Evolutionary conservation across 1,140 invertebrate genomes (phyloP), one percentile per base, ranked within the genome.

Genomic region (Steinernema khuongi): DNA sequence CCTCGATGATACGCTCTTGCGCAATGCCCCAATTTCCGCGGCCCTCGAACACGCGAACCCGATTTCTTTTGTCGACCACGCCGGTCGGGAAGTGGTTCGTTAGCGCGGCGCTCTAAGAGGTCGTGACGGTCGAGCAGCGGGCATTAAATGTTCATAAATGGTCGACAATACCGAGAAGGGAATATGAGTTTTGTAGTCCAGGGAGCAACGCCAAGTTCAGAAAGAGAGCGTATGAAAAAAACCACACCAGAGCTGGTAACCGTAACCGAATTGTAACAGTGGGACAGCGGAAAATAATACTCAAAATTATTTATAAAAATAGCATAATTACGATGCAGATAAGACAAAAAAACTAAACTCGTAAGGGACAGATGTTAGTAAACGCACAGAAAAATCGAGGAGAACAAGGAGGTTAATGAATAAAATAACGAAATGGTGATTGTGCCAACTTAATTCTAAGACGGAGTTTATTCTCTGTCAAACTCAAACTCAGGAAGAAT

Each of bases 1-100:
- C 19, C 50, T 60, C 50, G 19, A 60, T 60, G 50, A 60, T 60
- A 60, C 50, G n/a, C n/a, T 60, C 50, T 60, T 60, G 50, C 50
- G 50, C 50, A 60, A 60, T 60, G 50, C 50, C 50, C 14, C 26
- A 60, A 60, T 60, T 60, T 60, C 50, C 50, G 7, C 19, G 7
- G 50, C 50, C 50, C n/a, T 41, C n/a, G 50, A 22, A 60, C 50
- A 60, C 50, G 50, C 50, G 26, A 60, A 26, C 50, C 50, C 50
- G 50, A 60, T 60, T 60, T 60, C 7, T 60, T 60, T 60, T n/a
- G n/a, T n/a, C n/a, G n/a, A n/a, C n/a, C n/a, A n/a, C n/a, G n/a
- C n/a, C n/a, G n/a, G n/a, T n/a, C n/a, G n/a, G n/a, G n/a, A n/a
- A n/a, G 19, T 60, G 14, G 50, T 22, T 7, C 50, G n/a, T 60